A percentile compares a stretch with the other conserved stretches of the same genome.
phyloP scores from a whole-genome alignment of 2,113 vertebrate species.

The Piliocolobus tephrosceles region DNA sequence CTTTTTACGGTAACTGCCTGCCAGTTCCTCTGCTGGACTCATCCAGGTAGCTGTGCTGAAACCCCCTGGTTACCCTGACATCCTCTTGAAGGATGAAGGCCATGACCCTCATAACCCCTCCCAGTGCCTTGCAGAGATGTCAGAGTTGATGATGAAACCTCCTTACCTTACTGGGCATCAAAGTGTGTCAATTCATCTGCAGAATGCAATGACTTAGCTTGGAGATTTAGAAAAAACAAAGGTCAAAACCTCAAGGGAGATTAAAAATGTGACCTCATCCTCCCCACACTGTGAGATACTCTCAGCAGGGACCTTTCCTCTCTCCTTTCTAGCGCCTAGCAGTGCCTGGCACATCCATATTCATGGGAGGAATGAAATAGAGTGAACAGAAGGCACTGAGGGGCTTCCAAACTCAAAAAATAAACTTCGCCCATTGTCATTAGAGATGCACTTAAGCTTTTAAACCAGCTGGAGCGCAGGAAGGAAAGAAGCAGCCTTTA shows the following conservation, averaged over 20 bases:
- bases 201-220: not conserved
- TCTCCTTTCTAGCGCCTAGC: not conserved
- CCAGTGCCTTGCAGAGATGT: not conserved
- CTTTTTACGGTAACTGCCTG: not conserved
- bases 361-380: not conserved
- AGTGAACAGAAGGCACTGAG: not conserved
- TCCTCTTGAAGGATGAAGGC: not conserved
- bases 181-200: not conserved
- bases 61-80: no score
- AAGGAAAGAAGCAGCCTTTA: not conserved
- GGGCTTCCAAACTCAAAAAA: not conserved
- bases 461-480: not conserved
- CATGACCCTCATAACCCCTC: not conserved
- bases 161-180: not conserved
- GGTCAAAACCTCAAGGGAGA: not conserved
- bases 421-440: not conserved
- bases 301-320: not conserved
- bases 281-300: not conserved
- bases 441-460: not conserved
- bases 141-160: not conserved
- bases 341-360: not conserved
- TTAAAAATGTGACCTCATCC: not conserved
- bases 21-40: fast-evolving
- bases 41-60: fast-evolving
- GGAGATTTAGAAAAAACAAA: not conserved